Conservation (phyloP, 2,113 vertebrate species). For the Capreolus pygargus region DNA sequence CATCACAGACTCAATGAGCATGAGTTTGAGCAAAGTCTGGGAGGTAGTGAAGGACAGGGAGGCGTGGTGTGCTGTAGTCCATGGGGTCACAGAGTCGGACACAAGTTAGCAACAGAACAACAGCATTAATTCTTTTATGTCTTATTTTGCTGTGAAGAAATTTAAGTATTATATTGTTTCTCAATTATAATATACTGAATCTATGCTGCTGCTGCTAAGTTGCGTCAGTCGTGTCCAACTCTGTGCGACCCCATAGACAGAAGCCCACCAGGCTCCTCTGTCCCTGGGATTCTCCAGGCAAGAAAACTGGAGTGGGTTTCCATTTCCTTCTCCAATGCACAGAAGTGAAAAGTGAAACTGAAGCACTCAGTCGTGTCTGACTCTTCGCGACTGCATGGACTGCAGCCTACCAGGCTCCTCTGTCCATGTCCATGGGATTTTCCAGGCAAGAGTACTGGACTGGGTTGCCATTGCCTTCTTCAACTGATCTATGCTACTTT, state of each 20-base stretch:
- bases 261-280: neutral
- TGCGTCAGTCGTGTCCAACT: fast-evolving
- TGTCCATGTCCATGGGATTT: neutral
- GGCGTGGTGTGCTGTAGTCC: neutral
- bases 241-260: neutral
- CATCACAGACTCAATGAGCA: neutral
- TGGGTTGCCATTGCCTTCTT: neutral
- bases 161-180: neutral
- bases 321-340: neutral
- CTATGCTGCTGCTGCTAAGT: neutral
- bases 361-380: neutral
- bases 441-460: neutral
- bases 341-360: neutral
- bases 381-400: neutral
- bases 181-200: neutral
- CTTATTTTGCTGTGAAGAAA: slow-evolving; percentile 22
- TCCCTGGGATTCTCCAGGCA: neutral
- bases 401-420: neutral
- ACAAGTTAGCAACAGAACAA: neutral
- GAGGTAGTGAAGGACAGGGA: neutral
- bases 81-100: neutral
- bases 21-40: neutral
- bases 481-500: neutral
- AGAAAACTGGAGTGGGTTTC: neutral
- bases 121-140: neutral